phyloP scores from a whole-genome alignment of 2,888 invertebrate species.

The Cosmorhoe ocellata region DNA sequence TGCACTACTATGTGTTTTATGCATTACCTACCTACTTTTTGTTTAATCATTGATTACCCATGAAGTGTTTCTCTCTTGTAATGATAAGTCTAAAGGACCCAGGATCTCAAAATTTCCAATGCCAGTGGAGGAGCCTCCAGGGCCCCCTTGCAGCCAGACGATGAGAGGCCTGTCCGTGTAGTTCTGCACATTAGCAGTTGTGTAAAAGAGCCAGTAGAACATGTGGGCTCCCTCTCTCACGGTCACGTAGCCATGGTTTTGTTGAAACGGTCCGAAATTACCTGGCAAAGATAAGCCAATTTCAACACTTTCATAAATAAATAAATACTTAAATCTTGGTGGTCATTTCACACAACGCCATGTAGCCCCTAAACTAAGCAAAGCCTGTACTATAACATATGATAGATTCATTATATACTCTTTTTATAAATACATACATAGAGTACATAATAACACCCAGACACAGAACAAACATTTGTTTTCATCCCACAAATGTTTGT shows the following conservation, averaged over 20 bases:
- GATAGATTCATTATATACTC: too few relatives aligned
- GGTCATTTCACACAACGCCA: too few relatives aligned
- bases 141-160: constrained; percentile 96
- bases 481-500: too few relatives aligned
- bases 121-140: constrained; percentile 90
- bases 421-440: too few relatives aligned
- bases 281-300: constrained; percentile 39
- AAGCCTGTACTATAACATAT: too few relatives aligned
- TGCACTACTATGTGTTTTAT: too few relatives aligned
- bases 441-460: too few relatives aligned
- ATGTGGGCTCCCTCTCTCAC: constrained; percentile 89
- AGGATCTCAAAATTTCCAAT: constrained; percentile 94
- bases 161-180: constrained; percentile 87
- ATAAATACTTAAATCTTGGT: too few relatives aligned
- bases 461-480: too few relatives aligned
- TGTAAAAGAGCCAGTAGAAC: constrained; percentile 95
- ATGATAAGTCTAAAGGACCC: constrained; percentile 86
- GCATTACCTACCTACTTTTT: too few relatives aligned
- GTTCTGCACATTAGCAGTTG: constrained; percentile 82
- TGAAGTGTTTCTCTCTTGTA: constrained; percentile 86
- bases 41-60: constrained; percentile 81
- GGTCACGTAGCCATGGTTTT: constrained; percentile 88
- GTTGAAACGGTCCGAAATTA: constrained; percentile 83
- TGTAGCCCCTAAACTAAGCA: too few relatives aligned
- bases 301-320: background rate